Evolutionary conservation across 2,113 vertebrate genomes (phyloP).

Genomic region (Sceloporus undulatus): DNA sequence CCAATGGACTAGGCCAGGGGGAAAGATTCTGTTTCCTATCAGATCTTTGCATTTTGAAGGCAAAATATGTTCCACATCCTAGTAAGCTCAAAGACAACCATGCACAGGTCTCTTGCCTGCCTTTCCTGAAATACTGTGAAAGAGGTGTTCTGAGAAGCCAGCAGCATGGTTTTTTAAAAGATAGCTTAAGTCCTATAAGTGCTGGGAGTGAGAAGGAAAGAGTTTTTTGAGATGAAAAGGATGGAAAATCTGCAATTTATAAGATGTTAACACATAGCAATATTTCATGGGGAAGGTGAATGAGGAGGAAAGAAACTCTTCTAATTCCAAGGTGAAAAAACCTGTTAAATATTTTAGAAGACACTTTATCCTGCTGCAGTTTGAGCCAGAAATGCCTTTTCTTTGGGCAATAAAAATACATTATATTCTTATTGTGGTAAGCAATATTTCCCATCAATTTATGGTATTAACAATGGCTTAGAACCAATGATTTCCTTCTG

Average conservation of each 20-base stretch:
- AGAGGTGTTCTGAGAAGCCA: conserved; percentile 13
- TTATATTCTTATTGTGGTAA: not conserved
- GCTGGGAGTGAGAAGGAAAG: not conserved
- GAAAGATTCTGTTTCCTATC: not conserved
- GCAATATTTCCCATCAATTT: not conserved
- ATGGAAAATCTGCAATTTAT: not conserved
- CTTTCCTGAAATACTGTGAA: not conserved
- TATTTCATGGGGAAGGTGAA: too few relatives aligned
- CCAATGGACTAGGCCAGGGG: not conserved
- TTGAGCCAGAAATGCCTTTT: not conserved
- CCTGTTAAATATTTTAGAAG: not conserved
- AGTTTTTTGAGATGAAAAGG: not conserved
- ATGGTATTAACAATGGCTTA: not conserved
- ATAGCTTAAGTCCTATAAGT: not conserved
- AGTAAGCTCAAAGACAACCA: not conserved
- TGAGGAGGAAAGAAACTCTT: not conserved
- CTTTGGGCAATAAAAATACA: not conserved
- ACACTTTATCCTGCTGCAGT: not conserved
- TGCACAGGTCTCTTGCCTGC: not conserved
- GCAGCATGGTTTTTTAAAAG: not conserved
- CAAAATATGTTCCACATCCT: not conserved
- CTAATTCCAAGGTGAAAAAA: not conserved
- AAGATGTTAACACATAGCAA: not conserved
- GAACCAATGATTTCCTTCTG: not conserved
- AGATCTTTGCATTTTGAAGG: not conserved